Evolutionary conservation across 2,888 invertebrate species (phyloP).

Genomic region (Baronia brevicornis): DNA sequence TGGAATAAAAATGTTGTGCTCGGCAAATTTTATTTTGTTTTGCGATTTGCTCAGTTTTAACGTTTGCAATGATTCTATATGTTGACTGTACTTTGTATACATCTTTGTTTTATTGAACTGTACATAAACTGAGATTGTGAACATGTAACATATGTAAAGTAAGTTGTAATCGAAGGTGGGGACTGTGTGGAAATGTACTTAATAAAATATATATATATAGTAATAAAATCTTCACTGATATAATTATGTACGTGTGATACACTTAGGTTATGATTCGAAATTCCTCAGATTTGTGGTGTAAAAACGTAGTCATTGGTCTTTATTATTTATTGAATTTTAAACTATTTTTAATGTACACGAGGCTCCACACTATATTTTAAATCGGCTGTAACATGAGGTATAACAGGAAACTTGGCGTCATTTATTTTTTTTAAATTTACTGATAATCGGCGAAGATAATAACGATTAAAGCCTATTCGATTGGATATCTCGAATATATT

Average conservation of each 20-base stretch:
- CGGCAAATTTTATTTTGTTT: too few relatives aligned
- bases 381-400: too few relatives aligned
- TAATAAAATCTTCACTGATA: slow-evolving; percentile 25
- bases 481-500: too few relatives aligned
- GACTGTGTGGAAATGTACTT: slow-evolving; percentile 58
- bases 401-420: too few relatives aligned
- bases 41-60: too few relatives aligned
- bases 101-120: slow-evolving; percentile 18
- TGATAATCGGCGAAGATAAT: too few relatives aligned
- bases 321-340: slow-evolving; percentile 20
- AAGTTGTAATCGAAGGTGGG: slow-evolving; percentile 24
- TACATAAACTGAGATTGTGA: slow-evolving; percentile 29
- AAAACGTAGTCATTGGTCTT: slow-evolving; percentile 26
- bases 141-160: slow-evolving; percentile 37
- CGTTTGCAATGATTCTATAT: too few relatives aligned
- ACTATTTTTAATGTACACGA: slow-evolving; percentile 3
- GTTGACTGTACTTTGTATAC: too few relatives aligned
- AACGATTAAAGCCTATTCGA: too few relatives aligned
- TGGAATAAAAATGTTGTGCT: too few relatives aligned
- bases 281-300: slow-evolving; percentile 18
- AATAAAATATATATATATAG: slow-evolving; percentile 34
- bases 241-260: slow-evolving; percentile 45
- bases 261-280: slow-evolving; percentile 29
- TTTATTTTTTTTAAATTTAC: too few relatives aligned
- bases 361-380: slow-evolving; percentile 4